phyloP scores from a whole-genome alignment of 1,140 invertebrate genomes.

The Wiebesia pumilae region DNA sequence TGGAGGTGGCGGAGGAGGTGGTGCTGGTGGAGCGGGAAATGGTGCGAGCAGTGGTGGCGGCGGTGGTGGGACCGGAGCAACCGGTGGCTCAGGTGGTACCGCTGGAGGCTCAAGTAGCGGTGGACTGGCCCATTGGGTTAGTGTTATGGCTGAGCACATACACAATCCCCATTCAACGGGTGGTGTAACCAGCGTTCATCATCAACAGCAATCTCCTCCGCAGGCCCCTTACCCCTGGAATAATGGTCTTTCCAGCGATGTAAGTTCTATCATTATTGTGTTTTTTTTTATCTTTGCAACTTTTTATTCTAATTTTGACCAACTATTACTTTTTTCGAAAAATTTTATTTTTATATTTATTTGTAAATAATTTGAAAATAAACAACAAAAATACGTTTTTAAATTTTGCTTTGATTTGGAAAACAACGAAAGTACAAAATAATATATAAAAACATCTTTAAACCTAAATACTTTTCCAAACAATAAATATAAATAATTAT shows the following conservation, averaged over 20 bases:
- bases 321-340: too few species aligned
- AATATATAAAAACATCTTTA: too few species aligned
- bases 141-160: conserved; percentile 81
- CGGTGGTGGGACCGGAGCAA: conserved; percentile 61
- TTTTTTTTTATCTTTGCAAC: not conserved
- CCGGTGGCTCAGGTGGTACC: conserved; percentile 65
- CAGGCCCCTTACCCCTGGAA: conserved; percentile 79
- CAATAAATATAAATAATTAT: too few species aligned
- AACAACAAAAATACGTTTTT: too few species aligned
- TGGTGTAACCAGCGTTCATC: conserved; percentile 69
- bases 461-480: too few species aligned
- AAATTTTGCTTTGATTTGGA: too few species aligned
- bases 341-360: too few species aligned
- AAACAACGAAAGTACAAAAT: too few species aligned
- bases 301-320: too few species aligned
- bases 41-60: conserved; percentile 68
- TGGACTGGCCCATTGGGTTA: conserved; percentile 80
- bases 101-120: conserved; percentile 66
- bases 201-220: conserved; percentile 73
- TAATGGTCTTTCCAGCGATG: conserved; percentile 76
- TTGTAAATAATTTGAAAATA: too few species aligned
- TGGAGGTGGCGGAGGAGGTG: conserved; percentile 62
- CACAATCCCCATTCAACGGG: conserved; percentile 75
- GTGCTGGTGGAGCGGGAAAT: conserved; percentile 63
- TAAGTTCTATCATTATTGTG: conserved; percentile 62